phyloP scores from a whole-genome alignment of 2,113 vertebrate genomes.

The Poeciliopsis turrubarensis region DNA sequence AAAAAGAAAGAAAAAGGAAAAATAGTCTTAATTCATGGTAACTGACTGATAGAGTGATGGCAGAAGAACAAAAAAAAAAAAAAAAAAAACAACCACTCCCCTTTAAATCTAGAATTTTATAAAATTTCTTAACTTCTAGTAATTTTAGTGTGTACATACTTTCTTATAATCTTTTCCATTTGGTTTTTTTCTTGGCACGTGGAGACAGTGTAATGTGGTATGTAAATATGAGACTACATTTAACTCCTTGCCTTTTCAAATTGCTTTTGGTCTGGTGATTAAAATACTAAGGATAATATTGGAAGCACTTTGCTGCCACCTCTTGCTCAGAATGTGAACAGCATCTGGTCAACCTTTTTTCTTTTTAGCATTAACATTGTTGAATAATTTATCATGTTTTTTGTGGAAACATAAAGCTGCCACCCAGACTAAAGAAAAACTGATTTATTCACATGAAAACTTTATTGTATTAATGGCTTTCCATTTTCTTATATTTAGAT shows the following conservation, averaged over 20 bases:
- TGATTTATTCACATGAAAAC: too few relatives aligned
- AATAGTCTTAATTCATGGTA: neutral
- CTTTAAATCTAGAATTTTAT: too few relatives aligned
- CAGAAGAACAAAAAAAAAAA: too few relatives aligned
- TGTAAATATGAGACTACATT: neutral
- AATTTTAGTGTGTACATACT: neutral
- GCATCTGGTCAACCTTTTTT: neutral
- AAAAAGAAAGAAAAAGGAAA: conserved; percentile 15
- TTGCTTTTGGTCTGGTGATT: neutral
- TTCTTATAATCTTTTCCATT: neutral
- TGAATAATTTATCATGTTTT: too few relatives aligned
- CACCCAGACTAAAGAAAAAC: too few relatives aligned
- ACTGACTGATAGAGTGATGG: too few relatives aligned
- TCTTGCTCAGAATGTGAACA: neutral
- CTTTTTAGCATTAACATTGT: neutral
- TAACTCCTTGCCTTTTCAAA: neutral
- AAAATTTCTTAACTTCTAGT: too few relatives aligned
- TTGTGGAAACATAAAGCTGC: too few relatives aligned
- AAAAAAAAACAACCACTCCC: too few relatives aligned
- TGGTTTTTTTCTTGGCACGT: neutral
- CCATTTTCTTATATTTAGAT: neutral
- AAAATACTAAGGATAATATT: neutral
- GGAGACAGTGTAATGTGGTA: neutral
- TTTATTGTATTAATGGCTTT: neutral
- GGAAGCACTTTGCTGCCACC: neutral